Percentiles rank a stretch among this genome's conserved stretches.
These are phyloP conservation scores for Proteles cristata DNA, from an alignment of 2,113 vertebrate genomes.

Conservation along the genomic window DNA sequence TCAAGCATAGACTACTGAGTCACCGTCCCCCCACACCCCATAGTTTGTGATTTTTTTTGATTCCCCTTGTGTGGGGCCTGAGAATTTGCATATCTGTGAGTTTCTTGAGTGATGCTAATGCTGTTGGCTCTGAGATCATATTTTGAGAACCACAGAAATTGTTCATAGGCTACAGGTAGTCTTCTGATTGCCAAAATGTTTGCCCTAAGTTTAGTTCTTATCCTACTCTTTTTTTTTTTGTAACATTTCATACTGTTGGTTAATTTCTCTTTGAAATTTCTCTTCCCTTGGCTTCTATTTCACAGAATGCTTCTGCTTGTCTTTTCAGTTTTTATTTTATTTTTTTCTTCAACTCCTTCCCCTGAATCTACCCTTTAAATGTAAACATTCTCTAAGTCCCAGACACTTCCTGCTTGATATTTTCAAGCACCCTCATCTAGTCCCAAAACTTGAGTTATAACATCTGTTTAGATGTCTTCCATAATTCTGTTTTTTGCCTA, in stretches of 20 bases:
- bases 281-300: conserved; percentile 41
- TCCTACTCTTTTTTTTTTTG: neutral
- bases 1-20: conserved; percentile 11
- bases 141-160: neutral
- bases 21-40: too few relatives aligned
- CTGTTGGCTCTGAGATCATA: neutral
- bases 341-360: neutral
- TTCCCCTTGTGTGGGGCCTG: neutral
- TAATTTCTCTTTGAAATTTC: conserved; percentile 42
- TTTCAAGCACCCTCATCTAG: neutral
- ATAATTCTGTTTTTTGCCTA: neutral
- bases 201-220: neutral
- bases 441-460: neutral
- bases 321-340: neutral
- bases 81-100: neutral
- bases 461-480: neutral
- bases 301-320: neutral
- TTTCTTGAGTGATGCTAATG: neutral
- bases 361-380: neutral
- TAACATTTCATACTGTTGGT: neutral
- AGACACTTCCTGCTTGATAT: neutral
- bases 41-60: neutral
- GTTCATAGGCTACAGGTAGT: neutral
- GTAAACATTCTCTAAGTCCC: conserved; percentile 1
- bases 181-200: neutral